A percentile compares a stretch with the other conserved stretches of the same genome.
phyloP scores from a whole-genome alignment of 1,140 invertebrate genomes.

The Drosophila nasuta region DNA sequence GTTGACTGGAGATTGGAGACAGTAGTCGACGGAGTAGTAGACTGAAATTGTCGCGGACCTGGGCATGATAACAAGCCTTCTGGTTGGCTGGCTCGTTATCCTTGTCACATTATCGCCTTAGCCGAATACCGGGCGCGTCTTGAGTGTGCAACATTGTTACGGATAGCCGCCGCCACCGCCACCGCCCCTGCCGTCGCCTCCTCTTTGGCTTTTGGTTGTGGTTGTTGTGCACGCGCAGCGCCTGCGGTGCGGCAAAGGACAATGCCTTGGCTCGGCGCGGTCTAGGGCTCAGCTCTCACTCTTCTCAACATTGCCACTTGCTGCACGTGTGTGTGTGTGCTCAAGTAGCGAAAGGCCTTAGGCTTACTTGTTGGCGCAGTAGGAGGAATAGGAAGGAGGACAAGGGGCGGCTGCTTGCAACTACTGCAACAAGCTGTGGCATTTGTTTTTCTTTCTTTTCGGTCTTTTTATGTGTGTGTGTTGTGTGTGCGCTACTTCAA shows the following conservation, averaged over 20 bases:
- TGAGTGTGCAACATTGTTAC: conserved; percentile 77
- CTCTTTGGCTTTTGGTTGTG: conserved; percentile 6
- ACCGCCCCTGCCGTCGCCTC: background rate
- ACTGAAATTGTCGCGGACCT: conserved; percentile 13
- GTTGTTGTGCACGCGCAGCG: conserved; percentile 71
- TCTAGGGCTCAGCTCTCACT: conserved; percentile 14
- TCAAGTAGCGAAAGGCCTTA: conserved; percentile 78
- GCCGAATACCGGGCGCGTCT: conserved; percentile 75
- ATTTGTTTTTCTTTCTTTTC: conserved; percentile 56
- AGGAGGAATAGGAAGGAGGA: background rate
- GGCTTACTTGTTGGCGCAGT: conserved; percentile 28
- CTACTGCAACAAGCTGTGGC: conserved; percentile 67
- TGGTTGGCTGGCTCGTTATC: conserved; percentile 68
- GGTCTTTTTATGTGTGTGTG: too few relatives aligned
- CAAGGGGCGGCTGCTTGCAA: conserved; percentile 1
- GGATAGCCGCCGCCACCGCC: conserved; percentile 51
- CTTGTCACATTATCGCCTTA: conserved; percentile 82
- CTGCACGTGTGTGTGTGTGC: conserved; percentile 53
- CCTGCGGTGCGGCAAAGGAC: conserved; percentile 66
- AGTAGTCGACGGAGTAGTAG: background rate
- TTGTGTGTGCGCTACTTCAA: conserved; percentile 52
- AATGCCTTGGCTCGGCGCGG: conserved; percentile 32
- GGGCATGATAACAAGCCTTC: conserved; percentile 64
- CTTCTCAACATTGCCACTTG: conserved; percentile 4
- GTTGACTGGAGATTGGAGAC: background rate